Conservation (phyloP, 1,140 invertebrate species). For the Megalonaias nervosa region DNA sequence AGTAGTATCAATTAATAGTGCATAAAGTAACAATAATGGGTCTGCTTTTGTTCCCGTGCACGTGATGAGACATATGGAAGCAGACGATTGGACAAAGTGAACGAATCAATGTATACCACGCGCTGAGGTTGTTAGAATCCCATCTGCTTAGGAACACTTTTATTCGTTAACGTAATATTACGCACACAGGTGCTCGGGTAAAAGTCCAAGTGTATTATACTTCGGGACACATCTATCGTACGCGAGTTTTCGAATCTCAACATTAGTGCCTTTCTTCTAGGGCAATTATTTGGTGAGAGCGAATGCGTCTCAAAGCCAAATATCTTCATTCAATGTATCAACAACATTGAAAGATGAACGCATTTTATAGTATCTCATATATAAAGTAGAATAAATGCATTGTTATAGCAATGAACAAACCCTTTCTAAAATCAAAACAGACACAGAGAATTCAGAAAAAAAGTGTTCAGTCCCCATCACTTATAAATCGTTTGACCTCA, state of each 20-base stretch:
- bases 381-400: too few species aligned
- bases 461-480: too few species aligned
- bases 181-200: background rate
- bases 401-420: too few species aligned
- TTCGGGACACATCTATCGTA: background rate
- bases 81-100: conserved; percentile 56
- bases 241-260: background rate
- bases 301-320: conserved; percentile 74
- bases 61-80: conserved; percentile 67
- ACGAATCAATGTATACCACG: conserved; percentile 67
- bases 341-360: too few species aligned
- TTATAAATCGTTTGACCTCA: too few species aligned
- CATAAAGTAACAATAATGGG: conserved; percentile 6
- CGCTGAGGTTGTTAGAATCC: conserved; percentile 50
- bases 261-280: background rate
- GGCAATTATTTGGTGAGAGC: too few species aligned
- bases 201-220: background rate
- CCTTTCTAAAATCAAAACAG: too few species aligned
- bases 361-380: too few species aligned
- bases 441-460: too few species aligned
- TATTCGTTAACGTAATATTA: conserved; percentile 6
- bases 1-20: too few species aligned
- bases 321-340: too few species aligned
- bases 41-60: conserved; percentile 46
- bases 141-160: conserved; percentile 6